A percentile compares a stretch with the other conserved stretches of the same genome.
phyloP scores from a whole-genome alignment of 2,797 vertebrate species.

The Calcarius lapponicus region DNA sequence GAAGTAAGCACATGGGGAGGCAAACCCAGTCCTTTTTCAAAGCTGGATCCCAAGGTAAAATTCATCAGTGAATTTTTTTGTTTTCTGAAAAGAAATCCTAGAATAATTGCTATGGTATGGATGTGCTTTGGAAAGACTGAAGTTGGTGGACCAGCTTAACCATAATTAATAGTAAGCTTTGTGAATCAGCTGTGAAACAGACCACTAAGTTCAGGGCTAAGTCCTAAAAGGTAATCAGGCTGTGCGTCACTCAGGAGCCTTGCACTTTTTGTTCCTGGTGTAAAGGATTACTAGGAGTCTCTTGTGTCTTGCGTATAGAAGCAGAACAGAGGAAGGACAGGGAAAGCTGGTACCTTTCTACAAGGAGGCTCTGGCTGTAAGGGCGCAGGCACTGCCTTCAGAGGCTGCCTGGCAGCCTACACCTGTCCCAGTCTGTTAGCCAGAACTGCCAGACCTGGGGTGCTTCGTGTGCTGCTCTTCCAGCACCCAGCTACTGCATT shows the following conservation, averaged over 20 bases:
- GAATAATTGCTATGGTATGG: background rate
- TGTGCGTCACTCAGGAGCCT: background rate
- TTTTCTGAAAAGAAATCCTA: background rate
- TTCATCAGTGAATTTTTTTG: background rate
- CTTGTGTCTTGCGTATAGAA: background rate
- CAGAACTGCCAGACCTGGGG: background rate
- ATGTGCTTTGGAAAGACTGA: background rate
- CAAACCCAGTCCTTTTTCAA: conserved; percentile 88
- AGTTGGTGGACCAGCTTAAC: background rate
- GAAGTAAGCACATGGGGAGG: conserved; percentile 91
- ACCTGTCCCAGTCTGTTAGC: background rate
- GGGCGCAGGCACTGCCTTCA: background rate
- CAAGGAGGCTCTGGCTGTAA: background rate
- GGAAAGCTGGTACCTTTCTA: background rate
- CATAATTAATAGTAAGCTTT: background rate
- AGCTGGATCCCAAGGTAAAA: conserved; percentile 92
- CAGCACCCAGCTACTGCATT: no score
- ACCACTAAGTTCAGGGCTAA: background rate
- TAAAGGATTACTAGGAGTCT: background rate
- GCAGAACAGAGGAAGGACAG: background rate
- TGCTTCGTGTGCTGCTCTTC: background rate
- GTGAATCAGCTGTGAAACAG: background rate
- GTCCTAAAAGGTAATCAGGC: background rate
- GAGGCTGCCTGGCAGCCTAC: background rate
- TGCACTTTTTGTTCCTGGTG: background rate